Conservation (phyloP, 2,888 invertebrate genomes). For the Drosophila bunnanda region DNA sequence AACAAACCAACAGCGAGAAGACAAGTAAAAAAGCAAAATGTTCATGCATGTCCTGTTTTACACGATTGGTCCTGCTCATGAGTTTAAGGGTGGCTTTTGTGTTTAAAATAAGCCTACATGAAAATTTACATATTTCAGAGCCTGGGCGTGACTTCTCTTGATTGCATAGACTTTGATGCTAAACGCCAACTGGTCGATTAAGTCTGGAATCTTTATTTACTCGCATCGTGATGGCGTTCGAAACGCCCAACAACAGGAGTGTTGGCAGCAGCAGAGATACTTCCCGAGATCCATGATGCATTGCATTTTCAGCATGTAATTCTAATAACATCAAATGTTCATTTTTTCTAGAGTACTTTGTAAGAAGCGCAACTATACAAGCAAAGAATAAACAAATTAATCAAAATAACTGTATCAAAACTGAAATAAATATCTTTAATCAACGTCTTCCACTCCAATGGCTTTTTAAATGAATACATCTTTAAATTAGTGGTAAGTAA, state of each 20-base stretch:
- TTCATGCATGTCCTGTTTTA: too few species aligned
- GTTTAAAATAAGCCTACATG: not conserved
- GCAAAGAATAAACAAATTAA: conserved; percentile 9
- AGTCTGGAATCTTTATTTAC: conserved; percentile 12
- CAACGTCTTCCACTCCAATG: conserved; percentile 9
- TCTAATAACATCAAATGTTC: conserved; percentile 54
- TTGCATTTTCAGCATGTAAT: conserved; percentile 19
- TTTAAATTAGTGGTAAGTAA: not conserved
- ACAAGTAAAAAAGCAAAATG: too few species aligned
- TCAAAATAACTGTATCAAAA: conserved; percentile 16
- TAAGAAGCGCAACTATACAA: conserved; percentile 42
- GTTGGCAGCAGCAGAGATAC: conserved; percentile 48
- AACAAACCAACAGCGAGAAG: too few species aligned
- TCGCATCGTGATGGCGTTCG: conserved; percentile 61
- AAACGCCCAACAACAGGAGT: conserved; percentile 65
- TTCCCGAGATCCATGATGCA: conserved; percentile 25
- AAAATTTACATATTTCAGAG: not conserved
- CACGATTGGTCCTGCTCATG: not conserved
- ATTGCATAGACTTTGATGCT: conserved; percentile 2
- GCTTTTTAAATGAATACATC: not conserved
- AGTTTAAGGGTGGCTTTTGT: not conserved
- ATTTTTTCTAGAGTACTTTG: conserved; percentile 51
- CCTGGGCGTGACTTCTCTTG: not conserved
- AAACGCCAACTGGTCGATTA: not conserved
- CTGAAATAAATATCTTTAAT: conserved; percentile 10